Evolutionary conservation across 2,888 invertebrate genomes (phyloP), one percentile per base, ranked within the genome.

Genomic region (Venustoraphidia nigricollis): DNA sequence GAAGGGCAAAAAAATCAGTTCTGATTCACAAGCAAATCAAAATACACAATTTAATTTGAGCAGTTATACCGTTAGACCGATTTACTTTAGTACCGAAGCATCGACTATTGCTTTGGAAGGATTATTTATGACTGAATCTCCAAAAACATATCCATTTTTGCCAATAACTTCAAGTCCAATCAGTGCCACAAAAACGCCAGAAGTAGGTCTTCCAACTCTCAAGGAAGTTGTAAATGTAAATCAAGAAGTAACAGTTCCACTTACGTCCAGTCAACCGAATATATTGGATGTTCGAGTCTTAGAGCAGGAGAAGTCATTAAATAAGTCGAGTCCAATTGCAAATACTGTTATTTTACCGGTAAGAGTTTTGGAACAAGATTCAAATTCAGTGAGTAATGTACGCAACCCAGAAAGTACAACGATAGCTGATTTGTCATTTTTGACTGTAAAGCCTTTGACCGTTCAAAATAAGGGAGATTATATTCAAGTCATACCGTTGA

Each of bases 21-120:
- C 53, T 50, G 67, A 65, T 50, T 69, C 73, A 48, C 57, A 61
- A 17, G 59, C 63, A 46, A 59, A 60, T 36, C 65, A 66, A 17
- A 64, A 65, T 47, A 63, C 64, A 27, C 59, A 57, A 50, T 65
- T 66, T 1, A 58, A 60, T 14, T 64, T 66, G 14, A 62, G 63
- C 45, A 58, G 65, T 10, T 58, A 64, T 27, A 66, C 67, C 8
- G 62, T 66, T 3, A 58, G 59, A 50, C 63, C 66, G 5, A 51
- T 43, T 10, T 39, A 60, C 8, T 57, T 58, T 43, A 53, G 62
- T 35, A 59, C 68, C 9, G 76, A 82, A 61, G 73, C 77, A 2
- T 80, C 82, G 0, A 83, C 82, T 1, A 72, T 83, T 52, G 66
- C 83, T 10, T 62, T 83, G 53, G 79, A 83, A 66, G 79, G 74